Base-by-base conservation (phyloP, 2,797 vertebrate species). In the Falco biarmicus region DNA sequence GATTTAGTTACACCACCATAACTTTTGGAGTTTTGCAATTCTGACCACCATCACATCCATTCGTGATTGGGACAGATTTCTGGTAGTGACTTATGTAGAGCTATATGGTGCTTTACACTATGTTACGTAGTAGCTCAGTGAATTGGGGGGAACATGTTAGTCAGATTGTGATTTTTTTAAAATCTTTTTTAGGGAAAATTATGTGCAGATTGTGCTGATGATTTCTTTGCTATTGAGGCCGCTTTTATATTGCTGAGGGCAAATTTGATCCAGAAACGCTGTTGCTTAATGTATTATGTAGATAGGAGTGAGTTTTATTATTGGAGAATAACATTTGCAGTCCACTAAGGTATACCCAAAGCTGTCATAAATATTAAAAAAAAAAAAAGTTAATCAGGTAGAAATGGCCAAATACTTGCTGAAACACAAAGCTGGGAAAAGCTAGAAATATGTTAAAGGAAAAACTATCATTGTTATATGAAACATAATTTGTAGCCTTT, bases 91-190 rank as follows among this genome's bases (percentile, higher is more conserved):
- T 56, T 53, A 13, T 0, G 1, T 11, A 28, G 25, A 53, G 28
- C 6, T 70, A 32, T 51, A 3, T 31, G n/a, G 13, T 83, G n/a
- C 32, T 70, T 91, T 91, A 13, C 9, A 3, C 47, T 70, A 77
- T 18, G 32, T 57, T 87, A 37, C 5, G 2, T 14, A 60, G 18
- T 48, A 80, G 39, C 31, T 92, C n/a, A 56, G 4, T 66, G 19
- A 83, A 57, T 61, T 56, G 34, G 68, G n/a, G n/a, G 22, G 22
- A 45, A 51, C 31, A 6, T 0, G 0, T 9, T 61, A 29, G 10
- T 47, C 22, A 74, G 57, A 57, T 70, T 11, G 29, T 12, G 37
- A 7, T 0, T 10, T 29, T 24, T 69, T 32, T 3, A 15, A 12
- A 41, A 20, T 54, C 9, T 37, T 84, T 87, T 31, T 5, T 11